Conservation (phyloP, 2,888 invertebrate genomes). For the Harpalus rufipes region DNA sequence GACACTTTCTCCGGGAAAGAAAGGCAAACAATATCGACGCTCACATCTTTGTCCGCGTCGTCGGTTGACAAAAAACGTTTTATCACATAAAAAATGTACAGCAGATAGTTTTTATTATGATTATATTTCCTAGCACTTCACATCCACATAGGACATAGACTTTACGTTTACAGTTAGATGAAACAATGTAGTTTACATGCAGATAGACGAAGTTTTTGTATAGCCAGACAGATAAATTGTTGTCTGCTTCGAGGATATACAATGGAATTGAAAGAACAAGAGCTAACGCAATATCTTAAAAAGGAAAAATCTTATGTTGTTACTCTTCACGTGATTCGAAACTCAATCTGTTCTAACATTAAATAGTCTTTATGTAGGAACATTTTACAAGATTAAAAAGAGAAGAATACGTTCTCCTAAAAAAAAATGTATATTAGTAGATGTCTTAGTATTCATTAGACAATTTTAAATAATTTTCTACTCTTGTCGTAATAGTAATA, state of each 20-base stretch:
- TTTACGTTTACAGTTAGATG: constrained; percentile 22
- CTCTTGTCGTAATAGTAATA: too few relatives aligned
- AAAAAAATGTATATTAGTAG: not conserved
- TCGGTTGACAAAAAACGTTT: constrained; percentile 44
- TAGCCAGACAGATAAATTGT: constrained; percentile 23
- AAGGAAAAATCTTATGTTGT: not conserved
- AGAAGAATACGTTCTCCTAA: not conserved
- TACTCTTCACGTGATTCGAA: not conserved
- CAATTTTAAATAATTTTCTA: too few relatives aligned
- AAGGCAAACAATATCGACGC: not conserved
- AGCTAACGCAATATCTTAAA: not conserved
- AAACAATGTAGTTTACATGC: constrained; percentile 39
- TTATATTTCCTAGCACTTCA: constrained; percentile 36
- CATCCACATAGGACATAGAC: not conserved
- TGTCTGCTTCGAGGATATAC: constrained; percentile 12
- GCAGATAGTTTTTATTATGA: constrained; percentile 34
- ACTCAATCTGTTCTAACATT: not conserved
- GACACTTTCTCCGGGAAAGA: not conserved
- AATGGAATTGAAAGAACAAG: not conserved
- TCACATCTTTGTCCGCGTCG: not conserved
- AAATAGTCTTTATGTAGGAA: not conserved
- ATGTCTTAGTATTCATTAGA: too few relatives aligned
- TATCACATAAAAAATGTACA: constrained; percentile 41
- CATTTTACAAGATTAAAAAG: not conserved
- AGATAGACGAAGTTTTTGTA: constrained; percentile 25